These are phyloP conservation scores for Brachionus rubens DNA, from an alignment of 1,140 invertebrate species.

Conservation along the genomic window DNA sequence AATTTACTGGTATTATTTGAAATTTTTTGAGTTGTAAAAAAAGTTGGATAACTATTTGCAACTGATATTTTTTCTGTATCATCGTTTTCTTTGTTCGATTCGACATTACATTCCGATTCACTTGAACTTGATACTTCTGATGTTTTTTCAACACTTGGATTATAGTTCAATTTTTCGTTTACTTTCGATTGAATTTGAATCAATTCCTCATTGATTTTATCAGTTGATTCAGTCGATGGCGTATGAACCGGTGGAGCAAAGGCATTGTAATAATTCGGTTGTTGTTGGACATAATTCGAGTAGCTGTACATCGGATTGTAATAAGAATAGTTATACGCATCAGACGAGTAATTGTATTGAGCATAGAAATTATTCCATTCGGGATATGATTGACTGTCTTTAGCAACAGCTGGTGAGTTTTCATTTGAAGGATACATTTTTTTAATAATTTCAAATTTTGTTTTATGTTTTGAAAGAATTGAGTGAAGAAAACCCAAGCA, in stretches of 20 bases:
- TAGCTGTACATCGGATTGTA: slow-evolving; percentile 13
- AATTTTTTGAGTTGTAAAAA: slow-evolving; percentile 46
- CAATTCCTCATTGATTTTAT: neutral
- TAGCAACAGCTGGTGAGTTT: neutral
- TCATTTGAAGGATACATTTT: neutral
- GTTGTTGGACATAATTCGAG: neutral
- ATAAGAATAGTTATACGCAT: neutral
- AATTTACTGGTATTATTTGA: slow-evolving; percentile 28
- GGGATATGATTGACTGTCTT: neutral
- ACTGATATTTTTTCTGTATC: neutral
- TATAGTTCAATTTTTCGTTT: slow-evolving; percentile 9
- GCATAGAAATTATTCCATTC: slow-evolving; percentile 9
- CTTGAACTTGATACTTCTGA: neutral
- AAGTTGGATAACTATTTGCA: slow-evolving; percentile 25
- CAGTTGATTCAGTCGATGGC: neutral
- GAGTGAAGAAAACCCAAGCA: neutral
- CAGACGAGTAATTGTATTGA: neutral
- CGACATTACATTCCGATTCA: slow-evolving; percentile 4
- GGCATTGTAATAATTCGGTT: slow-evolving; percentile 8
- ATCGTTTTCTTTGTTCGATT: slow-evolving; percentile 34
- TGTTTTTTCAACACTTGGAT: neutral
- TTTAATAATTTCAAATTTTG: neutral
- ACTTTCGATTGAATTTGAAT: slow-evolving; percentile 28
- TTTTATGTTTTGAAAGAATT: neutral
- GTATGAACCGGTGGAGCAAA: neutral